These are phyloP conservation scores for Aegotheles bennettii DNA, from an alignment of 2,113 vertebrate genomes.

Conservation along the genomic window DNA sequence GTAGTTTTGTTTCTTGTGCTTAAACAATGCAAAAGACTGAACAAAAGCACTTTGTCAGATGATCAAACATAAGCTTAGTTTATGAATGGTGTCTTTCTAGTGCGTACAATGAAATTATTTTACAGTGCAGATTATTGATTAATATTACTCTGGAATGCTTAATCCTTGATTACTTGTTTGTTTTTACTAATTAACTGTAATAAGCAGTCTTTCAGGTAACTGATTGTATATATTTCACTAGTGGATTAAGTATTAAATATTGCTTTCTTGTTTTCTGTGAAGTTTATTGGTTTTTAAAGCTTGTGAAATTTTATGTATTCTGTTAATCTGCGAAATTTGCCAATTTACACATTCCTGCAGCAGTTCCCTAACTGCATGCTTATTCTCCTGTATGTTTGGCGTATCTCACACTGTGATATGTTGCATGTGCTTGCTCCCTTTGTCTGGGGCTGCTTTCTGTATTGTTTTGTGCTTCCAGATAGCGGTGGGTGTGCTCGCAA, in stretches of 20 bases:
- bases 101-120: background rate
- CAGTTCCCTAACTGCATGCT: conserved; percentile 38
- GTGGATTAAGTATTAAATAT: background rate
- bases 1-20: background rate
- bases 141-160: conserved; percentile 8
- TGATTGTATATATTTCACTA: background rate
- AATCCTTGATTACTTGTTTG: conserved; percentile 11
- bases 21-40: background rate
- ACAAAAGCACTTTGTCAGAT: background rate
- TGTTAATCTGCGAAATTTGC: background rate
- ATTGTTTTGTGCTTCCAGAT: conserved; percentile 91
- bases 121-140: conserved; percentile 13
- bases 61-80: background rate
- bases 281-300: conserved; percentile 22
- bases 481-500: conserved; percentile 92
- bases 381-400: background rate
- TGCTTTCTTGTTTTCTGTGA: background rate
- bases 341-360: background rate
- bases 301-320: background rate
- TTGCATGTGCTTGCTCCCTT: conserved; percentile 79
- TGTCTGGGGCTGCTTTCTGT: conserved; percentile 75
- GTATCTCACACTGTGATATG: background rate
- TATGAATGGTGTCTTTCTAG: conserved; percentile 32
- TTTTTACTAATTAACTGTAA: conserved; percentile 6
- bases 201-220: conserved; percentile 18